Evolutionary conservation across 35 echinoderm and acorn worm species (phyloP).

Genomic region (Patiria miniata): DNA sequence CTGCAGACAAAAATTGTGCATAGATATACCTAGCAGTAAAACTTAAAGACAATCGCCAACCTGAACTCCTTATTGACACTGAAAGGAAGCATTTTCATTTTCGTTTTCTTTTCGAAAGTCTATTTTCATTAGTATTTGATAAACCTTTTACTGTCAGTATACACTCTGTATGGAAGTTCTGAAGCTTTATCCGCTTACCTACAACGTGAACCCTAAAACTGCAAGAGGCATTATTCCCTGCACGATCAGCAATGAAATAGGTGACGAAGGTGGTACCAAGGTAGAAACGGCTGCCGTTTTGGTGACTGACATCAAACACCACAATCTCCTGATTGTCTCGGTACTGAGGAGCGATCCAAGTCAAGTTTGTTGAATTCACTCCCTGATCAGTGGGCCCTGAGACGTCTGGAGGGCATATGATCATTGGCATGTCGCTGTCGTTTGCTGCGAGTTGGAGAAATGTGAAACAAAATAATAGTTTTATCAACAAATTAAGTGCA

Average conservation of each 20-base stretch:
- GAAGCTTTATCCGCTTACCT: conserved; percentile 5
- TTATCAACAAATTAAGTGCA: too few relatives aligned
- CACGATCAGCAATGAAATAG: conserved; percentile 20
- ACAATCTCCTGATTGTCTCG: conserved; percentile 49
- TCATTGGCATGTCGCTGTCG: conserved; percentile 36
- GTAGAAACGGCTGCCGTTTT: conserved; percentile 11
- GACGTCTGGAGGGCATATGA: conserved; percentile 48
- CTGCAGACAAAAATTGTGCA: not conserved
- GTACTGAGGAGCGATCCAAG: conserved; percentile 46
- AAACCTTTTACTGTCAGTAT: not conserved
- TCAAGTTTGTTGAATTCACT: conserved; percentile 21
- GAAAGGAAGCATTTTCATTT: not conserved
- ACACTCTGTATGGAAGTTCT: not conserved
- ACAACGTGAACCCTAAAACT: conserved; percentile 29
- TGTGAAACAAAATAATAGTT: too few relatives aligned
- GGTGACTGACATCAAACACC: conserved; percentile 11
- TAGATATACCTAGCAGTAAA: not conserved
- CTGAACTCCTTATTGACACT: not conserved
- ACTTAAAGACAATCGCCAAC: not conserved
- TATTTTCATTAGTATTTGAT: not conserved
- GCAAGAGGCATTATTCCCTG: conserved; percentile 31
- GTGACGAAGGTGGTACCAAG: conserved; percentile 24
- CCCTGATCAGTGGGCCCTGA: conserved; percentile 29
- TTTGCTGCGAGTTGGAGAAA: not conserved
- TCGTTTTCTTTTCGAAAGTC: too few relatives aligned